Evolutionary conservation across 2,797 vertebrate genomes (phyloP).

Genomic region (Potorous gilbertii): DNA sequence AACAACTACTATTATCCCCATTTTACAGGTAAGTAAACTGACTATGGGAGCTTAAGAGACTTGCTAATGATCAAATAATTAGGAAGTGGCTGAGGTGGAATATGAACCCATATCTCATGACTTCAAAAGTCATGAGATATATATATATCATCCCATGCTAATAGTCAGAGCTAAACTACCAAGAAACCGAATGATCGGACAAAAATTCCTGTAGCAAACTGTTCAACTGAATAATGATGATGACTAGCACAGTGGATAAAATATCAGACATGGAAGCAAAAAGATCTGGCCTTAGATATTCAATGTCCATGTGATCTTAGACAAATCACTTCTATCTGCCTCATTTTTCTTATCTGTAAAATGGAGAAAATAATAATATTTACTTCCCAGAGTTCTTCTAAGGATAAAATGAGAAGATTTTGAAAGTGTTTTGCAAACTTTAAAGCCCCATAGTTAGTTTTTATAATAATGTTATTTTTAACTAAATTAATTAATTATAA

Average conservation of each 20-base stretch:
- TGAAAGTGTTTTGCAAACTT: background rate
- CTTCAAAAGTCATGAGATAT: too few species aligned
- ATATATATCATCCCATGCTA: background rate
- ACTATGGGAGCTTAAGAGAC: background rate
- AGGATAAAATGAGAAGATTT: background rate
- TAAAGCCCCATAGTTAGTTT: background rate
- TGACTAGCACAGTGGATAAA: background rate
- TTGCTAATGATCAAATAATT: background rate
- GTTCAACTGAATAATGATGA: background rate
- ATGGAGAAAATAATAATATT: background rate
- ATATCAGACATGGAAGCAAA: background rate
- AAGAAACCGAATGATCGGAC: background rate
- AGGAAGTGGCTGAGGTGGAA: background rate
- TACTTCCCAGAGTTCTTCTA: background rate
- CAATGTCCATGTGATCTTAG: background rate
- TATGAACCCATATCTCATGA: background rate
- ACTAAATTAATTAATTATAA: too few species aligned
- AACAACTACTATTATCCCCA: background rate
- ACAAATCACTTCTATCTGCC: background rate
- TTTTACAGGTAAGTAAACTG: background rate
- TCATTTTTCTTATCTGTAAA: background rate
- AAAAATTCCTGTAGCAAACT: background rate
- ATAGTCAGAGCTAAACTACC: background rate
- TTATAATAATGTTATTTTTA: background rate
- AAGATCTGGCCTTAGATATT: background rate